A percentile compares a stretch with the other conserved stretches of the same genome.
Evolutionary conservation across 2,113 vertebrate species (phyloP).

Genomic region (Arvicanthis niloticus): DNA sequence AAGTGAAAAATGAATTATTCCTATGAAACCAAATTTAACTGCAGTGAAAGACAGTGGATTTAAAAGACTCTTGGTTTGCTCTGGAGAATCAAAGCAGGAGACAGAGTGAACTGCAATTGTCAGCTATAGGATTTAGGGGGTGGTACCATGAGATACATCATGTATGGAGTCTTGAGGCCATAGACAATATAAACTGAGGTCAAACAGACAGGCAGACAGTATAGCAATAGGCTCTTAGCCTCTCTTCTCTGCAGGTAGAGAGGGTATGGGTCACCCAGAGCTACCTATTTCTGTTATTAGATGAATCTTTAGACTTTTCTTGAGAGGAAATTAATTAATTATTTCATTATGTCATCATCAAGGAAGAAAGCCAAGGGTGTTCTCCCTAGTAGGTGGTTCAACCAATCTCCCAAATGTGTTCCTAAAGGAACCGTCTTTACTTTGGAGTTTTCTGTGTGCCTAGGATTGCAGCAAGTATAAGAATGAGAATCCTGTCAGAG

Average conservation of each 20-base stretch:
- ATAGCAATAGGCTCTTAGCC: accelerated
- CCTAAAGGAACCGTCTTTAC: neutral
- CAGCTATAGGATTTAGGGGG: accelerated
- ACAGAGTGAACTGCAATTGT: no score
- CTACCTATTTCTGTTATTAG: neutral
- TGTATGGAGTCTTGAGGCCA: neutral
- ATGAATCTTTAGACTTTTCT: neutral
- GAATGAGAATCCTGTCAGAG: neutral
- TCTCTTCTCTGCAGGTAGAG: accelerated
- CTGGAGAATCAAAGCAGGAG: neutral
- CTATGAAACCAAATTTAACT: neutral
- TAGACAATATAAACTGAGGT: neutral
- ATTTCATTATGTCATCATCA: neutral
- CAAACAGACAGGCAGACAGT: neutral
- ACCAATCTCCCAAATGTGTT: neutral
- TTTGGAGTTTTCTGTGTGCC: neutral
- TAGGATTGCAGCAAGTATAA: neutral
- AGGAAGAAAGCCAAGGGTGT: neutral
- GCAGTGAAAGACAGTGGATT: no score
- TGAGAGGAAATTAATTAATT: neutral
- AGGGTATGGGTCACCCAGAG: neutral
- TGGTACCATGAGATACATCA: neutral
- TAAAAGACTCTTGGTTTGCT: no score
- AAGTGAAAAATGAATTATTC: neutral
- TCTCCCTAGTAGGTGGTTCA: neutral